Evolutionary conservation across 1,140 invertebrate species (phyloP), one percentile per base, ranked within the genome.

Genomic region (Nymphalis io): DNA sequence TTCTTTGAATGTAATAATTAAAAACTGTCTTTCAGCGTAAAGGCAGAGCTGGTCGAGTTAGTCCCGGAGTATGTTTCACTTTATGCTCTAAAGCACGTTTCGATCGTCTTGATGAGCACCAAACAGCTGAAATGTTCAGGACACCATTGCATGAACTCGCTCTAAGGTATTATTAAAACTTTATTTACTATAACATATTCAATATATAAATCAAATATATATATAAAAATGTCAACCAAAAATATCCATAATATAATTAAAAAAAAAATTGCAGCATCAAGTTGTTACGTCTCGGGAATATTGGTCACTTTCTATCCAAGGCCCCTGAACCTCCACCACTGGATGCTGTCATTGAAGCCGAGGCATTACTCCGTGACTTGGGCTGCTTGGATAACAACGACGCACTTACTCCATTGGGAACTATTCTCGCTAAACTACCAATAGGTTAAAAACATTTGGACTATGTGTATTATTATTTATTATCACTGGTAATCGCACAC

Each of bases 51-150:
- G 98, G 98, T 40, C 94, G 98, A 60, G 97, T 98, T 0, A 93
- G 95, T 15, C 94, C 96, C 0, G 98, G 98, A 11, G 95, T 96
- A 72, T 98, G 97, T 84, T 99, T 97, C 80, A 97, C 98, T 78
- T 90, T 99, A 8, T 98, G 96, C 80, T 96, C 96, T 0, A 90
- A 93, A 64, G 94, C 95, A 0, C 92, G 96, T 18, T 97, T 90
- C 80, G 91, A 94, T 0, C 95, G 93, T 62, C 91, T 99, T 57
- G 98, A 99, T 11, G 96, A 98, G 76, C 96, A 98, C 78, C 95
- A 97, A 82, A 98, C 97, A 0, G 97, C 98, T 0, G 98, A 99
- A 93, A 99, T 99, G 94, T 98, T 99, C 90, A 93, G 98, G 60
- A 99, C 98, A 2, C 98, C 98, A 0, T 92, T 99, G 3, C 98